Percentiles rank a stretch among this genome's conserved stretches.
Conservation (phyloP, 2,113 vertebrate species). For the Scatophagus argus region DNA sequence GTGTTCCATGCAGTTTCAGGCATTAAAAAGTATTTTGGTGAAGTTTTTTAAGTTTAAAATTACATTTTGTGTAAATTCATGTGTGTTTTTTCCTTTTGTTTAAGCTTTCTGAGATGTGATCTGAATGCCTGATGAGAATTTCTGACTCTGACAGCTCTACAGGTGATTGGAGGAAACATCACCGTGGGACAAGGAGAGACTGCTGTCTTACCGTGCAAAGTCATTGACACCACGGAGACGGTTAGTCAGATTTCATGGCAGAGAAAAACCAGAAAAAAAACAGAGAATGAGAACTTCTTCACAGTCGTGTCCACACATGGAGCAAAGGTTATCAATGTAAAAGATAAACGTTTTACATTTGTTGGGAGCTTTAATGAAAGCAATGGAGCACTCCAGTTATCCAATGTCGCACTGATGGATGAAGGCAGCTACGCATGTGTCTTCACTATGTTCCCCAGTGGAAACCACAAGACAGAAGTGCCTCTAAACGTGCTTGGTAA, state of each 20-base stretch:
- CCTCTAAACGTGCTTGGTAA: constrained; percentile 52
- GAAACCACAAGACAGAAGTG: constrained; percentile 30
- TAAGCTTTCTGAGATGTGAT: background rate
- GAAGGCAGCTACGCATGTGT: constrained; percentile 71
- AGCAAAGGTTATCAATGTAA: background rate
- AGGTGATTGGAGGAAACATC: constrained; percentile 19
- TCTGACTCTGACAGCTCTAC: constrained; percentile 28
- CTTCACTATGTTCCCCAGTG: constrained; percentile 61
- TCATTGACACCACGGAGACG: background rate
- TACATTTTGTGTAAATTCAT: too few species aligned
- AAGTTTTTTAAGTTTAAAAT: too few species aligned
- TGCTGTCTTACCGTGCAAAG: constrained; percentile 43
- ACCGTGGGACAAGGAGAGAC: background rate
- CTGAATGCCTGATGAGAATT: background rate
- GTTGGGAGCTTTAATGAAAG: constrained; percentile 4
- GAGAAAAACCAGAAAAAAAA: constrained; percentile 43
- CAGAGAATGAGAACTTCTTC: background rate
- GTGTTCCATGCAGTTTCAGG: too few species aligned
- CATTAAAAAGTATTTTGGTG: too few species aligned
- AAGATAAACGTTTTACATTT: constrained; percentile 30
- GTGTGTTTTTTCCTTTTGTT: background rate
- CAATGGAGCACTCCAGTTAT: constrained; percentile 58
- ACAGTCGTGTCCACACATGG: fast-evolving
- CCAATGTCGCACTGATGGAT: constrained; percentile 34
- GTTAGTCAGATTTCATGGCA: constrained; percentile 69